These are phyloP conservation scores for Mystacornis crossleyi DNA, from an alignment of 2,113 vertebrate species.

Conservation along the genomic window DNA sequence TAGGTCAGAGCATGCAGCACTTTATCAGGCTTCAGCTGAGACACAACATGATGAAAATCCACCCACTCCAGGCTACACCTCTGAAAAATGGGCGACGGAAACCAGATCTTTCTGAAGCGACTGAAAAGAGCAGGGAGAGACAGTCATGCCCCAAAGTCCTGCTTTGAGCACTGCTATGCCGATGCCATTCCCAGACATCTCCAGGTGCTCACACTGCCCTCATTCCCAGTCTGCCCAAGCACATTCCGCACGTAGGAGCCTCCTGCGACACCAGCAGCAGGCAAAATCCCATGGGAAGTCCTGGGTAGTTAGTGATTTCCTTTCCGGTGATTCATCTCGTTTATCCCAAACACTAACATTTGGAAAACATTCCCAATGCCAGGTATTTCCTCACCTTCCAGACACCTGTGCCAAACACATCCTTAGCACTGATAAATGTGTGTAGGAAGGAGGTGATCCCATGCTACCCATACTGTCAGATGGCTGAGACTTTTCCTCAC, in stretches of 20 bases:
- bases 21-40: background rate
- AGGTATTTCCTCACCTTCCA: constrained; percentile 60
- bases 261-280: constrained; percentile 15
- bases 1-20: background rate
- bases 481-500: constrained; percentile 43
- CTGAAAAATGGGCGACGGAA: accelerated
- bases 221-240: background rate
- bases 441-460: constrained; percentile 41
- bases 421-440: background rate
- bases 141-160: accelerated
- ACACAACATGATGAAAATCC: background rate
- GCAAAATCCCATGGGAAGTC: constrained; percentile 61
- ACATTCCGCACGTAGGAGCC: constrained; percentile 20
- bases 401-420: constrained; percentile 52
- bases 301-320: constrained; percentile 31
- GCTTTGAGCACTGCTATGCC: background rate
- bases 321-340: constrained; percentile 52
- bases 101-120: background rate
- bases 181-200: background rate
- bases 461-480: background rate
- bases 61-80: background rate
- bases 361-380: constrained; percentile 38
- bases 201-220: background rate
- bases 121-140: background rate
- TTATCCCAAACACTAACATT: constrained; percentile 52